Evolutionary conservation across 2,888 invertebrate genomes (phyloP).

Genomic region (Stenodera caucasica): DNA sequence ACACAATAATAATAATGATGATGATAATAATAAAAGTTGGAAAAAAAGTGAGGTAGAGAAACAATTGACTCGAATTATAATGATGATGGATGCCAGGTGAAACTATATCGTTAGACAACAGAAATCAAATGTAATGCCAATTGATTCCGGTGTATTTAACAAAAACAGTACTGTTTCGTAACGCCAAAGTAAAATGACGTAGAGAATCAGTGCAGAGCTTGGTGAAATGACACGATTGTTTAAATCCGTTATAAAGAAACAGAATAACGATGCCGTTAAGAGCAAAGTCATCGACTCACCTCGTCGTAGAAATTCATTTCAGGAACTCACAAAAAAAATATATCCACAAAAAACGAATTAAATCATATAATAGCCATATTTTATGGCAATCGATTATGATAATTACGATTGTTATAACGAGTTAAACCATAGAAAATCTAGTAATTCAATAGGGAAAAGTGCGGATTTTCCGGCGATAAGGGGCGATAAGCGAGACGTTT

Average conservation of each 20-base stretch:
- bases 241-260: slow-evolving; percentile 49
- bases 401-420: no score
- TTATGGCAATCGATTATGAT: no score
- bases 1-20: no score
- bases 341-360: no score
- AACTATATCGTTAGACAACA: slow-evolving; percentile 14
- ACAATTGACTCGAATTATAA: not conserved
- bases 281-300: slow-evolving; percentile 53
- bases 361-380: no score
- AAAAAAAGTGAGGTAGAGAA: not conserved
- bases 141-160: slow-evolving; percentile 24
- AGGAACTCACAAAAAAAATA: no score
- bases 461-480: not conserved
- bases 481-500: not conserved
- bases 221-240: slow-evolving; percentile 53
- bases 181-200: slow-evolving; percentile 37
- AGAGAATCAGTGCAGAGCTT: slow-evolving; percentile 50
- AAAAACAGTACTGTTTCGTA: slow-evolving; percentile 35
- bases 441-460: no score
- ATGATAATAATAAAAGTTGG: no score
- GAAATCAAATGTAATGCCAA: slow-evolving; percentile 23
- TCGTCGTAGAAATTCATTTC: slow-evolving; percentile 40
- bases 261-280: slow-evolving; percentile 51
- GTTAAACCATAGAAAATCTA: no score
- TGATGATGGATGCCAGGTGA: slow-evolving; percentile 11